A percentile compares a stretch with the other conserved stretches of the same genome.
These are phyloP conservation scores for Babylonia areolata DNA, from an alignment of 1,140 invertebrate genomes.

Conservation along the genomic window DNA sequence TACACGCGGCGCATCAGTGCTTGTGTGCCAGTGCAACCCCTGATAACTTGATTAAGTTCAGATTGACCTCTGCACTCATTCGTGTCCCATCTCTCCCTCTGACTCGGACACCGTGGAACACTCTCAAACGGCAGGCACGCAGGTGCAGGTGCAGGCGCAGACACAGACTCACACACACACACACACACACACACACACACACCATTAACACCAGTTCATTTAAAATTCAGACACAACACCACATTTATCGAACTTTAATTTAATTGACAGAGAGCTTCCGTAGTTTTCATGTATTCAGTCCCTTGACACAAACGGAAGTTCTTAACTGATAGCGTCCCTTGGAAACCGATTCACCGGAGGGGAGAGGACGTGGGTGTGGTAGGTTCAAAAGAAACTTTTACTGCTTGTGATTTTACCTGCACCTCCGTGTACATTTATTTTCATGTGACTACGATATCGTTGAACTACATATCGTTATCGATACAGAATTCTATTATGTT, in stretches of 20 bases:
- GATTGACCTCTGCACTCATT: not conserved
- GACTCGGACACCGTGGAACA: not conserved
- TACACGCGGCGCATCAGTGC: too few species aligned
- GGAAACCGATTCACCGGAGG: not conserved
- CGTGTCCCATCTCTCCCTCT: not conserved
- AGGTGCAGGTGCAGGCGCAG: too few species aligned
- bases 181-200: not conserved
- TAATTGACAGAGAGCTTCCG: too few species aligned
- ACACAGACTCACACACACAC: not conserved
- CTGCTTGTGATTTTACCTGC: not conserved
- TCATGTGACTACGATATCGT: too few species aligned
- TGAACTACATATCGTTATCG: too few species aligned
- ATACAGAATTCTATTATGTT: too few species aligned
- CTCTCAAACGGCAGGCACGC: not conserved
- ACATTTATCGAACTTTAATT: not conserved
- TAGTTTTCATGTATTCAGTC: too few species aligned
- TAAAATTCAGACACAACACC: not conserved
- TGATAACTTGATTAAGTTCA: not conserved
- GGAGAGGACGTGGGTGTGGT: not conserved
- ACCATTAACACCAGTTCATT: too few species aligned
- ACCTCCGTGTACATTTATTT: too few species aligned
- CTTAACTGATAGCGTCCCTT: not conserved
- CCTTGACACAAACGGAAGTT: not conserved
- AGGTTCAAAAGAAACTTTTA: not conserved
- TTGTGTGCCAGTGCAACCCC: not conserved